Evolutionary conservation across 2,888 invertebrate genomes (phyloP), one percentile per base, ranked within the genome.

Genomic region (Seladonia tumulorum): DNA sequence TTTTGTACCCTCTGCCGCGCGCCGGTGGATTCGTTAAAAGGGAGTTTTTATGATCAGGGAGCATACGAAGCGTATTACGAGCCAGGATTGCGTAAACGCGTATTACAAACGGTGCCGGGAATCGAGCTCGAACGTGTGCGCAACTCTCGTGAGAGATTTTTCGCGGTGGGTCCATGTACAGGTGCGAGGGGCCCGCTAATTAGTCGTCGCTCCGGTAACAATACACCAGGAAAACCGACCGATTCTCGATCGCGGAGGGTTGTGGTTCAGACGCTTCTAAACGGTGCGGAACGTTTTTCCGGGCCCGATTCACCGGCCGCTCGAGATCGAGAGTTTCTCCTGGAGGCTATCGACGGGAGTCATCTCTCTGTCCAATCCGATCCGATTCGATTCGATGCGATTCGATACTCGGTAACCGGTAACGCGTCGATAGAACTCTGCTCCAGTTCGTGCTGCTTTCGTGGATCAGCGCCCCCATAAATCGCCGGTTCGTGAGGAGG

Each of bases 61-160:
- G 53, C 53, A 53, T 2, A 53, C 53, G 53, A 7, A 53, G 53
- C 49, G 53, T 22, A 22, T 53, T 53, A 16, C 53, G 12, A 14
- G 25, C 25, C 18, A 14, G 25, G 29, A 39, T 86, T 86, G 71
- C 80, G 83, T 66, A 86, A 86, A 71, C 18, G 47, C 42, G 74
- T 68, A 42, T 83, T 83, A 74, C 74, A 49, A 63, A 39, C 63
- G 35, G 63, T 73, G 78, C n/a, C 60, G 74, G 66, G 77, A 79
- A 81, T 63, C 63, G 63, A 57, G 45, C 39, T 53, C 53, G 57
- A 72, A 75, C 80, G 77, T 79, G 80, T 76, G 81, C 75, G 86
- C 87, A 84, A 87, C 68, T 88, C 78, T 68, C 89, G 88, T 92
- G 91, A 90, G 91, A 92, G 85, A 88, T 90, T 89, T 89, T 90